These are phyloP conservation scores for Drosophila azteca DNA, from an alignment of 1,140 invertebrate species.

Conservation along the genomic window DNA sequence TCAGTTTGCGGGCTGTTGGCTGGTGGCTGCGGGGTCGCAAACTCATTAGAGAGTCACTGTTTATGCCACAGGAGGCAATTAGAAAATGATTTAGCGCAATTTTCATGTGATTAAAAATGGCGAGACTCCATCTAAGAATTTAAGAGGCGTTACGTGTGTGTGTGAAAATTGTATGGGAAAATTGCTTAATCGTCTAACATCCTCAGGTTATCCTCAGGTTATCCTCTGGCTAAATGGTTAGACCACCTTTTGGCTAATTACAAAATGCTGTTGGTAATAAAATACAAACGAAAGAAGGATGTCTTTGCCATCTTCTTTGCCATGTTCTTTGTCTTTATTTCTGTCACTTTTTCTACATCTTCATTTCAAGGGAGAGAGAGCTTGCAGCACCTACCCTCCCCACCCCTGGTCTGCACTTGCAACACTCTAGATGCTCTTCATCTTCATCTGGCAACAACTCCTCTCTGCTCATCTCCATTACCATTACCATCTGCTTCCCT, in stretches of 20 bases:
- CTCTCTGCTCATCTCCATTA: constrained; percentile 30
- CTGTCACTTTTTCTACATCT: constrained; percentile 28
- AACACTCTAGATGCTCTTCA: constrained; percentile 16
- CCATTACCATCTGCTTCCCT: constrained; percentile 21
- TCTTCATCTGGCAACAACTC: constrained; percentile 25
- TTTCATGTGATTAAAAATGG: constrained; percentile 70
- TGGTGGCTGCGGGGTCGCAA: constrained; percentile 26
- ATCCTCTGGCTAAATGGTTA: too few species aligned
- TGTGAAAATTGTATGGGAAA: constrained; percentile 12
- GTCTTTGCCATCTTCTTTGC: too few species aligned
- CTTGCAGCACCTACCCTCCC: constrained; percentile 8
- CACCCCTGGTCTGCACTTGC: background rate
- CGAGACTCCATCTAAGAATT: constrained; percentile 24
- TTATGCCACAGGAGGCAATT: constrained; percentile 54
- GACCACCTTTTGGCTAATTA: too few species aligned
- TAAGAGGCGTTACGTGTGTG: constrained; percentile 39
- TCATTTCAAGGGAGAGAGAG: constrained; percentile 10
- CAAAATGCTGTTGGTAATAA: too few species aligned
- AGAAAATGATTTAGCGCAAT: constrained; percentile 75
- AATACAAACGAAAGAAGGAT: too few species aligned
- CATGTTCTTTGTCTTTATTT: too few species aligned
- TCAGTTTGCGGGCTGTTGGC: constrained; percentile 24
- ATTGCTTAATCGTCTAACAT: too few species aligned
- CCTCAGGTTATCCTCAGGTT: too few species aligned
- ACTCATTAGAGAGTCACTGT: constrained; percentile 56